These are phyloP conservation scores for Passer domesticus DNA, from an alignment of 2,113 vertebrate genomes.

Conservation along the genomic window DNA sequence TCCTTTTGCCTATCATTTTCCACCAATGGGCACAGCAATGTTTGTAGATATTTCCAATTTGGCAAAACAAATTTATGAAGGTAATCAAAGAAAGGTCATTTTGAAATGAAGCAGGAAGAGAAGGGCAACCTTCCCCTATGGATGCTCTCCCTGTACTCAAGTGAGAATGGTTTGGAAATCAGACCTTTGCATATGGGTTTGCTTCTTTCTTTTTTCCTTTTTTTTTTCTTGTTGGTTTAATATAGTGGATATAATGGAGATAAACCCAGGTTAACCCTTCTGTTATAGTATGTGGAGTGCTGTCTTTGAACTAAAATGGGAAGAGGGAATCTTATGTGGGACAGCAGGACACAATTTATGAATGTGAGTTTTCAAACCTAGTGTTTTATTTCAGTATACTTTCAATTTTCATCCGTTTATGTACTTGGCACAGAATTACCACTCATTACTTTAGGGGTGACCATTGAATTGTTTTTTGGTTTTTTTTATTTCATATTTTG, in stretches of 20 bases:
- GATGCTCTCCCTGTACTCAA: not conserved
- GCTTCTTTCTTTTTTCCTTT: rapidly evolving
- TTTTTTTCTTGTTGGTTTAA: not conserved
- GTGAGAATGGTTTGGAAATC: not conserved
- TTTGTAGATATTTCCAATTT: not conserved
- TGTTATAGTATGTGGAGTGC: not conserved
- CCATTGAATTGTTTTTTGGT: not conserved
- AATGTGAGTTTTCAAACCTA: not conserved
- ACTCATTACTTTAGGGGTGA: not conserved
- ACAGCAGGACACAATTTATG: not conserved
- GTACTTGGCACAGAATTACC: not conserved
- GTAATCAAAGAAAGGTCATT: not conserved
- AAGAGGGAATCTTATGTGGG: not conserved
- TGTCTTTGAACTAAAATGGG: not conserved
- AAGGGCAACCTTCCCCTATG: not conserved
- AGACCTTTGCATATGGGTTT: not conserved
- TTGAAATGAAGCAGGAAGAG: not conserved
- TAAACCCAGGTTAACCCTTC: not conserved
- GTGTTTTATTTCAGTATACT: not conserved
- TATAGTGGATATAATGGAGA: not conserved
- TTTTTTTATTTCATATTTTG: not conserved
- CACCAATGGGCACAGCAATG: not conserved
- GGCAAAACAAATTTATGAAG: not conserved
- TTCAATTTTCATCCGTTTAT: not conserved
- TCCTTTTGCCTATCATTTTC: not conserved